Conservation (phyloP, 2,797 vertebrate species). For the Manis crassicaudata region DNA sequence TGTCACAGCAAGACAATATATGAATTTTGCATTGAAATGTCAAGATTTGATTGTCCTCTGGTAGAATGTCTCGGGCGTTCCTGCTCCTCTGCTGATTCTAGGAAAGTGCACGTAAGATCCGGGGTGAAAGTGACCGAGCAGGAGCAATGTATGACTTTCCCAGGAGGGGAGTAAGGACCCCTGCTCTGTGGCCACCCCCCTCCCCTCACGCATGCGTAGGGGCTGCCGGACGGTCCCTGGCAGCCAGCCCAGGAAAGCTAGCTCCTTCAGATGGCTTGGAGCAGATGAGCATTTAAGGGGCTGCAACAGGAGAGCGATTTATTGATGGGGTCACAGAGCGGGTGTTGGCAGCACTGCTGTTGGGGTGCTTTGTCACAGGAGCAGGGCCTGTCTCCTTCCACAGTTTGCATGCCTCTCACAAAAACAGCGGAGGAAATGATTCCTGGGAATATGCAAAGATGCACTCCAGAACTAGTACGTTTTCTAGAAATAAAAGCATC, state of each 20-base stretch:
- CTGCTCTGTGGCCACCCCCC: not conserved
- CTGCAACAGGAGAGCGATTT: conserved; percentile 6
- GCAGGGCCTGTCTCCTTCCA: conserved; percentile 31
- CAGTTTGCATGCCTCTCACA: conserved; percentile 51
- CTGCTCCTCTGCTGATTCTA: not conserved
- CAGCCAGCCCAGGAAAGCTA: not conserved
- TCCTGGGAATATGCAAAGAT: not conserved
- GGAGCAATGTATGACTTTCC: not conserved
- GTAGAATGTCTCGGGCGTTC: not conserved
- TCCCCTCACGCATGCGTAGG: not conserved
- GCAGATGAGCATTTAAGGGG: not conserved
- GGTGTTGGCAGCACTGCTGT: not conserved
- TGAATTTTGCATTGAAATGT: not conserved
- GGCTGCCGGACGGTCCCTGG: not conserved
- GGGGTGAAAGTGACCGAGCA: not conserved
- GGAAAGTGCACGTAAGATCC: not conserved
- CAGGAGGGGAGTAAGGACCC: not conserved
- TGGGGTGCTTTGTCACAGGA: not conserved
- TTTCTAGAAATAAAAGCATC: not conserved
- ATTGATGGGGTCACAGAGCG: conserved; percentile 36
- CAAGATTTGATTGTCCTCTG: not conserved
- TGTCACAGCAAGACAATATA: no score
- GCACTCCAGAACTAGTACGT: not conserved
- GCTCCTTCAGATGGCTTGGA: not conserved
- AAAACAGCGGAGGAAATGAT: not conserved